Evolutionary conservation across 2,113 vertebrate species (phyloP).

Genomic region (Nesogale talazaci): DNA sequence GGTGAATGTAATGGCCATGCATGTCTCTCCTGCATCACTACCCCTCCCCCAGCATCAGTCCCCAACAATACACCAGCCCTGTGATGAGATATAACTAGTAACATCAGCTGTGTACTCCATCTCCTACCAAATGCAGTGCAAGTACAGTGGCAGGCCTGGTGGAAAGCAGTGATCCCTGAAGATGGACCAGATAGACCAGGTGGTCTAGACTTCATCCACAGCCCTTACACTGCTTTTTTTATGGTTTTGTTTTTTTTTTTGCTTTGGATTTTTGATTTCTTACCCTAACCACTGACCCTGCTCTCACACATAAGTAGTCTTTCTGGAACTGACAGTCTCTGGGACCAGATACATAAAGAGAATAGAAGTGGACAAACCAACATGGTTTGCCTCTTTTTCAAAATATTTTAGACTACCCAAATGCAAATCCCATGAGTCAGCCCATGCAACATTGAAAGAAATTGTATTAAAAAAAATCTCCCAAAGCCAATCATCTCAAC

Average conservation of each 20-base stretch:
- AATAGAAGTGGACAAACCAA: neutral
- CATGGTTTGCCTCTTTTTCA: neutral
- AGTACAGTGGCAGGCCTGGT: neutral
- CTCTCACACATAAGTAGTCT: neutral
- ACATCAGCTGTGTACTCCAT: neutral
- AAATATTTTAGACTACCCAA: neutral
- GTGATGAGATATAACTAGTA: neutral
- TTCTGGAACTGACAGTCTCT: neutral
- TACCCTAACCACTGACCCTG: neutral
- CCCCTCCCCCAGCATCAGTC: neutral
- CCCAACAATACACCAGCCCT: neutral
- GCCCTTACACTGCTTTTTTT: too few relatives aligned
- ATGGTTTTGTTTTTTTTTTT: too few relatives aligned
- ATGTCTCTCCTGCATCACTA: accelerated
- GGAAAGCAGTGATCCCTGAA: neutral
- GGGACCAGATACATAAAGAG: neutral
- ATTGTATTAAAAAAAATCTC: too few relatives aligned
- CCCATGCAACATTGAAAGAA: too few relatives aligned
- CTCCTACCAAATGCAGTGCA: neutral
- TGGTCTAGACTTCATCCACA: neutral
- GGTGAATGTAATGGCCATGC: neutral
- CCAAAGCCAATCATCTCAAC: neutral
- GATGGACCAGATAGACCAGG: neutral
- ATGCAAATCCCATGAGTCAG: too few relatives aligned
- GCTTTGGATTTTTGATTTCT: neutral